Conservation (phyloP, 2,113 vertebrate genomes). For the Pollimyrus isidori region DNA sequence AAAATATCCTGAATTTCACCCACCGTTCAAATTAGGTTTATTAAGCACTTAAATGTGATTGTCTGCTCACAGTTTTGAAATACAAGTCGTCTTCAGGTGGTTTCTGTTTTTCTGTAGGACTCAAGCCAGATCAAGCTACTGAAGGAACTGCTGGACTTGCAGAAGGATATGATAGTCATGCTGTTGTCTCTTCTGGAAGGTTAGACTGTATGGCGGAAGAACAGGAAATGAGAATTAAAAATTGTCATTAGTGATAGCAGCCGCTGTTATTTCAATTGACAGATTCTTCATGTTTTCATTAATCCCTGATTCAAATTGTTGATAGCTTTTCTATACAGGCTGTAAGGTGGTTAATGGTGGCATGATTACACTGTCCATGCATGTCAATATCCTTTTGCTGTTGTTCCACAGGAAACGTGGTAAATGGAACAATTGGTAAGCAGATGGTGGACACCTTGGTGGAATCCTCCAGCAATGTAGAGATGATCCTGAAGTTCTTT, state of each 20-base stretch:
- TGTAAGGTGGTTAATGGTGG: not conserved
- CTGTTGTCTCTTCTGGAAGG: slow-evolving; percentile 95
- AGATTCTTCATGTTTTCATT: not conserved
- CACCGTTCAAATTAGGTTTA: slow-evolving; percentile 18
- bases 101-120: slow-evolving; percentile 63
- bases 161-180: slow-evolving; percentile 99
- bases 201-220: slow-evolving; percentile 37
- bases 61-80: not conserved
- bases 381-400: not conserved
- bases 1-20: slow-evolving; percentile 33
- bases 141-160: slow-evolving; percentile 92
- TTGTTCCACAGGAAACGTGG: slow-evolving; percentile 78
- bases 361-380: not conserved
- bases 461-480: slow-evolving; percentile 93
- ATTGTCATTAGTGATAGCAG: not conserved
- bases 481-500: slow-evolving; percentile 98
- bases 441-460: slow-evolving; percentile 98
- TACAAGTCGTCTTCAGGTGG: slow-evolving; percentile 22
- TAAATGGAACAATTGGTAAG: slow-evolving; percentile 96
- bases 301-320: not conserved
- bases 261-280: not conserved
- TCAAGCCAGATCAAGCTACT: slow-evolving; percentile 94
- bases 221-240: not conserved
- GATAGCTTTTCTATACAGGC: not conserved
- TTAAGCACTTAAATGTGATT: not conserved